Conservation (phyloP, 2,797 vertebrate genomes). For the Sardinella longiceps region DNA sequence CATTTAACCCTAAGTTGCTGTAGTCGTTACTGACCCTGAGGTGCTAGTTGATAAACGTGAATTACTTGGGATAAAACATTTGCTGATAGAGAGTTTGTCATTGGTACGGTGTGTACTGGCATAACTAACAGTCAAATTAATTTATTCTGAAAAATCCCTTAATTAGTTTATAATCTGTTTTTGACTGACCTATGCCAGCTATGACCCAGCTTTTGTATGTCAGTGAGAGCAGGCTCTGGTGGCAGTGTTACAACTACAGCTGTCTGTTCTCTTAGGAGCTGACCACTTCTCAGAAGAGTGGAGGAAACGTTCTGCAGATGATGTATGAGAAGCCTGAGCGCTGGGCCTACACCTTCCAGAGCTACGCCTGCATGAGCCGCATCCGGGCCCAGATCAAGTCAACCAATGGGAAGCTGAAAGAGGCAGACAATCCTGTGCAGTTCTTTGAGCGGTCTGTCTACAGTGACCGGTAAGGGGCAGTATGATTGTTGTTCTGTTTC, state of each 20-base stretch:
- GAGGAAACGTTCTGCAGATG: slow-evolving; percentile 88
- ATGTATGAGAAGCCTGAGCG: slow-evolving; percentile 93
- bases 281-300: slow-evolving; percentile 86
- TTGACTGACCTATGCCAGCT: background rate
- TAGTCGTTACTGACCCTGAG: no score
- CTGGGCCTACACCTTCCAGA: slow-evolving; percentile 95
- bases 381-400: slow-evolving; percentile 84
- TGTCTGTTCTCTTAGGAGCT: slow-evolving; percentile 76
- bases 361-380: slow-evolving; percentile 90
- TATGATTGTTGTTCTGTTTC: background rate
- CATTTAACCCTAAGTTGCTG: no score
- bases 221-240: background rate
- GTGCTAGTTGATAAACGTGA: no score
- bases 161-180: background rate
- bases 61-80: no score
- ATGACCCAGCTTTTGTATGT: background rate
- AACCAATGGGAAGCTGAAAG: slow-evolving; percentile 73
- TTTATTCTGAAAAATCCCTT: no score
- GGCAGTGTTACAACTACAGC: background rate
- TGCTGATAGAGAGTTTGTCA: background rate
- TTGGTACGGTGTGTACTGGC: no score
- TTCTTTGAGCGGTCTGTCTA: slow-evolving; percentile 94
- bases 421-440: slow-evolving; percentile 79
- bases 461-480: slow-evolving; percentile 85
- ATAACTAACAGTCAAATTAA: no score